Evolutionary conservation across 2,888 invertebrate genomes (phyloP), one percentile per base, ranked within the genome.

Genomic region (Venustoraphidia nigricollis): DNA sequence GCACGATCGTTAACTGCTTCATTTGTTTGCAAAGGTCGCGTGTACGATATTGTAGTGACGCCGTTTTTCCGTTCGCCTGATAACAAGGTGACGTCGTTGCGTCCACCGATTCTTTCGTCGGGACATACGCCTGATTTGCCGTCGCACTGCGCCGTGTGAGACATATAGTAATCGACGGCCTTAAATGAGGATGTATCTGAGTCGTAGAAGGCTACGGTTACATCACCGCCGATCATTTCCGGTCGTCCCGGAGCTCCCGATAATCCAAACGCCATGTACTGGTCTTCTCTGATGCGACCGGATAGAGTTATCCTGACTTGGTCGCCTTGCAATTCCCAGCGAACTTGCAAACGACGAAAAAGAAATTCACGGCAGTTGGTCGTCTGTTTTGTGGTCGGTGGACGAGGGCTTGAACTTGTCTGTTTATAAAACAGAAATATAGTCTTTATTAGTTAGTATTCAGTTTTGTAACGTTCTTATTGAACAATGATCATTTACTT

Each of bases 181-280:
- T 79, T 75, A 49, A 88, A 91, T 34, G 71, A 68, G 56, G 68
- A 72, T 6, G 68, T 66, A 3, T 64, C 66, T 9, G 69, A 70
- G 58, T 83, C 77, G 61, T 79, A 83, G 59, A 81, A 90, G 3
- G 85, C 85, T 2, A 93, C 87, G 0, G 82, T 83, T 5, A 92
- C 84, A 59, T 93, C 92, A 0, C 83, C 83, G 9, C 88, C 89
- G 47, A 77, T 66, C 90, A 90, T 90, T 62, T 81, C 79, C 0
- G 84, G 69, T 36, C 73, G 69, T 10, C 82, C 83, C 58, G 83
- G 79, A 38, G 77, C 77, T 0, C 90, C 91, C 2, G 89, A 89
- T 38, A 89, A 67, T 0, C 92, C 91, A 55, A 93, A 91, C 1
- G 90, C 83, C 71, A 92, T 83, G 66, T 91, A 93, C 62, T 92